phyloP scores from a whole-genome alignment of 53 echinoderm and acorn worm genomes.

The Patiria pectinifera region DNA sequence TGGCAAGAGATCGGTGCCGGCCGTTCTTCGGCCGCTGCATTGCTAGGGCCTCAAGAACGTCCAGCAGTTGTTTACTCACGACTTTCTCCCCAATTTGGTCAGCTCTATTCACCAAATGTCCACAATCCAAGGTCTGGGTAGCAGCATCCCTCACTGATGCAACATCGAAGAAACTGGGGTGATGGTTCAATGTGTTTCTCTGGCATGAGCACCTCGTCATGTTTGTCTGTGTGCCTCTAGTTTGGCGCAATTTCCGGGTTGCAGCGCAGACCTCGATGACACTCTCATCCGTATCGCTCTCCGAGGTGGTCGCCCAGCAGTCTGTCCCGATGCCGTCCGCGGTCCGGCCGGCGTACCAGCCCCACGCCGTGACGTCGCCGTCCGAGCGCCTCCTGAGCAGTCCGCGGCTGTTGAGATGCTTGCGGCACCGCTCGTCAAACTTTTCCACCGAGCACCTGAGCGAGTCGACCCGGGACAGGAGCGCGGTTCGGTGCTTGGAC shows the following conservation, averaged over 20 bases:
- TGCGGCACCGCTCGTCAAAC: slow-evolving; percentile 37
- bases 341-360: neutral
- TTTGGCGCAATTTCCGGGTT: slow-evolving; percentile 37
- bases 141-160: slow-evolving; percentile 15
- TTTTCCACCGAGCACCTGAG: slow-evolving; percentile 21
- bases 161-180: neutral
- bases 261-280: slow-evolving; percentile 43
- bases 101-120: neutral
- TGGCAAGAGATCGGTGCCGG: neutral
- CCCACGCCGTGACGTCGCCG: slow-evolving; percentile 5
- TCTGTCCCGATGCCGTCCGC: slow-evolving; percentile 4
- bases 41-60: slow-evolving; percentile 33
- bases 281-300: slow-evolving; percentile 52
- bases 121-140: neutral
- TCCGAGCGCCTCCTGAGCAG: slow-evolving; percentile 14
- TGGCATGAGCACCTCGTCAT: neutral
- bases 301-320: slow-evolving; percentile 1
- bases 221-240: slow-evolving; percentile 18
- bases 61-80: slow-evolving; percentile 4
- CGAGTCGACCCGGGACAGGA: slow-evolving; percentile 16
- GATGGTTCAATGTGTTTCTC: neutral
- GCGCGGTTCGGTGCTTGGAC: slow-evolving; percentile 16
- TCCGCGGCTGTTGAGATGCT: neutral
- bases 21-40: slow-evolving; percentile 9
- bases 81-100: neutral